Evolutionary conservation across 2,888 invertebrate species (phyloP), one percentile per base, ranked within the genome.

Genomic region (Trichacis sp.): DNA sequence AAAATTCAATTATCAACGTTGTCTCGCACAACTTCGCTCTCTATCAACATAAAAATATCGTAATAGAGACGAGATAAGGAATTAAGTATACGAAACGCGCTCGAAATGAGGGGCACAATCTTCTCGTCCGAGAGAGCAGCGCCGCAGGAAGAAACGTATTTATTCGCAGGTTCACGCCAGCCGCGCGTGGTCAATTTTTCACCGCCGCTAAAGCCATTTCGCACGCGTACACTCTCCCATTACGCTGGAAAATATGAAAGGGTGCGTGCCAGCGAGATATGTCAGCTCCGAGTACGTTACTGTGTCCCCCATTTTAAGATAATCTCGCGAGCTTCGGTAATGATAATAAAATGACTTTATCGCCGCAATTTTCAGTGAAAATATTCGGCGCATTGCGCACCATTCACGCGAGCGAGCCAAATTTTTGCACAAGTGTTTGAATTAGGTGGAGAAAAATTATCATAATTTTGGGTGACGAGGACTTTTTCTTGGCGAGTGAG

Each of bases 211-310:
- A 38, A 38, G 38, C 38, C 38, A 14, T 46, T 17, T 12, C n/a
- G 15, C 57, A 46, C 19, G 15, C 11, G 19, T 20, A 20, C 24
- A 24, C 24, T 24, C 24, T 54, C 53, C 48, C 50, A 36, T 64
- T 55, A 51, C 38, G 45, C 51, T 55, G 54, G 55, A 30, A 43
- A 59, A 59, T 55, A 55, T 59, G 55, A 45, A 55, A 51, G 52
- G 20, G 55, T 47, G 33, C 55, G 64, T 54, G 55, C 33, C 51
- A 50, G 45, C 17, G 40, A 24, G 43, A 51, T 43, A 52, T 42
- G 30, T 24, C 24, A 43, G 19, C 30, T 18, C 43, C 17, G 14
- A 43, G 18, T 53, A 51, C 57, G 42, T 52, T 43, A 49, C 42
- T 29, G 40, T 57, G 36, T 46, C 40, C 15, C 15, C 33, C 52